These are phyloP conservation scores for Hestina assimilis DNA, from an alignment of 1,140 invertebrate species.

Conservation along the genomic window DNA sequence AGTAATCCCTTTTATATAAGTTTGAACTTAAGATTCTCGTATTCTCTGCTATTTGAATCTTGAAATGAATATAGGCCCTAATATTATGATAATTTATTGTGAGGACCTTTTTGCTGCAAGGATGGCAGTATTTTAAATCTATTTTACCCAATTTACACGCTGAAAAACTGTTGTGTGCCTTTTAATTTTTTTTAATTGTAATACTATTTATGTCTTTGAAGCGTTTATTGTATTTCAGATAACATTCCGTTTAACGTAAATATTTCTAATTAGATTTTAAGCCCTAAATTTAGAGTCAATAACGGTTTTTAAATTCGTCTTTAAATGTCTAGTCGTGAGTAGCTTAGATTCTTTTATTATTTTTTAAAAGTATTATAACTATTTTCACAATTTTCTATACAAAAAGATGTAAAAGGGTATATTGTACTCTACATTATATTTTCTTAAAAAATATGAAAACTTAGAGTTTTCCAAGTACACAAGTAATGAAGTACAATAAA, in stretches of 20 bases:
- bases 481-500: not conserved
- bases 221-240: not conserved
- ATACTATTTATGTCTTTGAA: slow-evolving; percentile 1
- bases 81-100: slow-evolving; percentile 3
- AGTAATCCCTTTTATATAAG: not conserved
- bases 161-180: slow-evolving; percentile 11
- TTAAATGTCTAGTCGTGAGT: slow-evolving; percentile 31
- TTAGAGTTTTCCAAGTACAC: too few relatives aligned
- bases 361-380: not conserved
- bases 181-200: not conserved
- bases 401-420: not conserved
- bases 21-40: not conserved
- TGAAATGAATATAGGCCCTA: slow-evolving; percentile 3
- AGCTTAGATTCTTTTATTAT: slow-evolving; percentile 19
- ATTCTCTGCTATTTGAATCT: slow-evolving; percentile 7
- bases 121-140: not conserved
- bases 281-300: slow-evolving; percentile 3
- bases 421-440: not conserved
- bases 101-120: too few relatives aligned
- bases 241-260: slow-evolving; percentile 25
- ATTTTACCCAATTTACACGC: not conserved
- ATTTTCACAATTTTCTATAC: not conserved
- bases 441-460: not conserved
- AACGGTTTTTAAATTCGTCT: slow-evolving; percentile 13
- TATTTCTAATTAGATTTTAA: slow-evolving; percentile 16